These are phyloP conservation scores for Bucco capensis DNA, from an alignment of 2,113 vertebrate species.

Conservation along the genomic window DNA sequence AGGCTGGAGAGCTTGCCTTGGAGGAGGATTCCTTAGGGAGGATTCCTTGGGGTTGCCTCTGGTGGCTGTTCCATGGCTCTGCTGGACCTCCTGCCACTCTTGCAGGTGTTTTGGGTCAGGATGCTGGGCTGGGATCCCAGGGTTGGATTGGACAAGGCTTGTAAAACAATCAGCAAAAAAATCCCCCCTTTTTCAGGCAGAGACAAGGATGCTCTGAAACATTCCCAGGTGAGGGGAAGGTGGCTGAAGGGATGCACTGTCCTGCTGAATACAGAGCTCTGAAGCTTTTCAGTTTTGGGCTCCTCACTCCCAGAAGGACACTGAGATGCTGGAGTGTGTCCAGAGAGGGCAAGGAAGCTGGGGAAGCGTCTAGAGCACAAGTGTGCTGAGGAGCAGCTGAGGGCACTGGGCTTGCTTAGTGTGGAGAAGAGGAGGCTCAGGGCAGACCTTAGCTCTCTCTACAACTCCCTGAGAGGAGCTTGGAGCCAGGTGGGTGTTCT, in stretches of 20 bases:
- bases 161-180: neutral
- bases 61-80: neutral
- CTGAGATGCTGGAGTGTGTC: no score
- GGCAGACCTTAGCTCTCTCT: no score
- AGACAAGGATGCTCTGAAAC: neutral
- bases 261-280: neutral
- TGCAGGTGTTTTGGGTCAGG: neutral
- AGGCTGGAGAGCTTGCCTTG: neutral
- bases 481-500: no score
- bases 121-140: neutral
- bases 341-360: no score
- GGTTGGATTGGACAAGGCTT: neutral
- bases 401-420: no score
- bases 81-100: neutral
- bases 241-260: fast-evolving
- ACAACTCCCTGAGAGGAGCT: no score
- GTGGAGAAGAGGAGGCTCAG: no score
- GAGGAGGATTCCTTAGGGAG: neutral
- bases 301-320: no score
- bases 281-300: no score
- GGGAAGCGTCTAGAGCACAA: no score
- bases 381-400: no score
- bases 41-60: neutral
- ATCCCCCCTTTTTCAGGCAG: neutral
- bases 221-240: fast-evolving